phyloP scores from a whole-genome alignment of 2,888 invertebrate genomes.

The Pseudococcus longispinus region DNA sequence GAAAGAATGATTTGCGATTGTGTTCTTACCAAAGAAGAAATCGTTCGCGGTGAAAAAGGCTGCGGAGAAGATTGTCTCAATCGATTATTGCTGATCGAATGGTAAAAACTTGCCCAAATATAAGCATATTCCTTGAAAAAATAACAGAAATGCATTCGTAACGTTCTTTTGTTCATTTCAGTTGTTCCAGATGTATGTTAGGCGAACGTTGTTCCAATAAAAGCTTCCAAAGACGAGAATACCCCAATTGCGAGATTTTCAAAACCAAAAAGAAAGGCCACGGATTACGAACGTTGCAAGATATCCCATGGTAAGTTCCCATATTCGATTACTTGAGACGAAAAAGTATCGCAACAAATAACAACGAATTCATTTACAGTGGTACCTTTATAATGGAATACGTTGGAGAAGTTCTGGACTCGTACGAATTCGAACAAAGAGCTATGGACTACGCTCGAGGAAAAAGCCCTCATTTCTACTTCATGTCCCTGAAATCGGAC shows the following conservation, averaged over 20 bases:
- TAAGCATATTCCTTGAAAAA: neutral
- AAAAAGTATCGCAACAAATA: neutral
- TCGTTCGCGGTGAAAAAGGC: slow-evolving; percentile 80
- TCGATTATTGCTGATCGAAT: slow-evolving; percentile 97
- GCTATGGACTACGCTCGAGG: slow-evolving; percentile 88
- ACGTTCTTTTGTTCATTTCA: slow-evolving; percentile 65
- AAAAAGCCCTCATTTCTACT: slow-evolving; percentile 93
- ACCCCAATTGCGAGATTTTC: slow-evolving; percentile 85
- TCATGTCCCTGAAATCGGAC: slow-evolving; percentile 94
- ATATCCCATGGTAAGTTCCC: slow-evolving; percentile 74
- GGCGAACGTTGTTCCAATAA: slow-evolving; percentile 92
- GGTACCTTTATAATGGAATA: slow-evolving; percentile 98
- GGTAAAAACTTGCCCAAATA: slow-evolving; percentile 68
- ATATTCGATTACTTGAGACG: neutral
- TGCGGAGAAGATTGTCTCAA: slow-evolving; percentile 97
- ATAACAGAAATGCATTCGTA: neutral
- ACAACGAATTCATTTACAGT: slow-evolving; percentile 65
- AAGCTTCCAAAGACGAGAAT: slow-evolving; percentile 86
- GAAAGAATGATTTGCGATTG: slow-evolving; percentile 78
- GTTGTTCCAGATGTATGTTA: slow-evolving; percentile 88
- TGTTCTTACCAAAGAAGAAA: slow-evolving; percentile 86
- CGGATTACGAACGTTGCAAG: slow-evolving; percentile 81
- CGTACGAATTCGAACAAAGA: slow-evolving; percentile 85
- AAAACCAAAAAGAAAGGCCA: slow-evolving; percentile 94
- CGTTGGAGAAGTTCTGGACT: slow-evolving; percentile 95